Conservation (phyloP, 2,113 vertebrate species). For the Suncus etruscus region DNA sequence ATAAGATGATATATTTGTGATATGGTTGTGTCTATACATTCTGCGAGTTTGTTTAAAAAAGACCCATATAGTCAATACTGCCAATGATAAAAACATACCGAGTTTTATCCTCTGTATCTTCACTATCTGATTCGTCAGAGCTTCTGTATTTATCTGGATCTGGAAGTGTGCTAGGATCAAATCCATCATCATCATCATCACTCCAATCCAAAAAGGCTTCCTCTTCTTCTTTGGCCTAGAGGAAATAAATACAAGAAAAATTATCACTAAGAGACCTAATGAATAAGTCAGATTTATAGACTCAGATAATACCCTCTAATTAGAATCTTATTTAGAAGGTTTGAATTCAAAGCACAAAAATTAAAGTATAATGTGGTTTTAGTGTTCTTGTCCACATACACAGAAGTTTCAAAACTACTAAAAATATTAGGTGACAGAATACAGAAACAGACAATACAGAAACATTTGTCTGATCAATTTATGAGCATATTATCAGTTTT, state of each 20-base stretch:
- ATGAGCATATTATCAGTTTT: constrained; percentile 20
- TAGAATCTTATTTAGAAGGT: constrained; percentile 41
- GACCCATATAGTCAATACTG: background rate
- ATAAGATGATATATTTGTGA: background rate
- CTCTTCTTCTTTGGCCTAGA: constrained; percentile 87
- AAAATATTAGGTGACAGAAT: constrained; percentile 46
- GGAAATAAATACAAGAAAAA: constrained; percentile 54
- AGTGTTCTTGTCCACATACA: background rate
- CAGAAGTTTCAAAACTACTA: constrained; percentile 41
- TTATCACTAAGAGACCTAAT: background rate
- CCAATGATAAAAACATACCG: constrained; percentile 80
- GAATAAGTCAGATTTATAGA: constrained; percentile 46
- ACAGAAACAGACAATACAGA: background rate
- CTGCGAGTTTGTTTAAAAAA: constrained; percentile 24
- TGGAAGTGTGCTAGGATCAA: constrained; percentile 92
- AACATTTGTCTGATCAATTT: constrained; percentile 49
- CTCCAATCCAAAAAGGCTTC: constrained; percentile 90
- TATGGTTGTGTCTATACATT: accelerated
- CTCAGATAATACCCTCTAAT: background rate
- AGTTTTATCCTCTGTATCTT: constrained; percentile 77
- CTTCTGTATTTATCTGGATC: constrained; percentile 90
- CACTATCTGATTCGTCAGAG: constrained; percentile 85
- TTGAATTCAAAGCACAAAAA: constrained; percentile 21
- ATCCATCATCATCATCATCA: constrained; percentile 88
- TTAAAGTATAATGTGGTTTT: constrained; percentile 10